Evolutionary conservation across 2,888 invertebrate species (phyloP), one percentile per base, ranked within the genome.

Genomic region (Leptinotarsa haldemani): DNA sequence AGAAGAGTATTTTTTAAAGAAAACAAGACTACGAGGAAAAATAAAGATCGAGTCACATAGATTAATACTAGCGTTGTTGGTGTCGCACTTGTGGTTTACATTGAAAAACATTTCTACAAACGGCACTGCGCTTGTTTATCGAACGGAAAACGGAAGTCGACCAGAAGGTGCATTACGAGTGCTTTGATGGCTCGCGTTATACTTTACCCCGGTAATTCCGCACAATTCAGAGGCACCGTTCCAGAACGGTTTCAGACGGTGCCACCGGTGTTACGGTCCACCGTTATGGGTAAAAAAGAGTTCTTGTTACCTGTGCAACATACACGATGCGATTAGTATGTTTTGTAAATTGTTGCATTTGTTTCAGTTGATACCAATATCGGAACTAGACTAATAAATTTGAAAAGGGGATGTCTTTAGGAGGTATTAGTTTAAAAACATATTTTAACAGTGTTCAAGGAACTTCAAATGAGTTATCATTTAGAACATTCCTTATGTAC

Each of bases 181-280:
- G 61, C 61, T 40, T 61, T 16, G 20, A 61, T 61, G 58, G 18
- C 58, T 25, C 15, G 56, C 22, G 56, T 56, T 56, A 52, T 56
- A 22, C 15, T 20, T 58, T 22, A 40, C n/a, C 61, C 61, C 40
- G 40, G 30, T 61, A 61, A 61, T 61, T 61, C 61, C n/a, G 61
- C 61, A 40, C 61, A 30, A 61, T 61, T 61, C 30, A 30, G n/a
- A 61, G 7, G 3, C 61, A 30, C 16, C 61, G 61, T 61, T 61
- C 61, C 61, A 61, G 61, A 61, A 61, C 61, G 61, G 40, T 5
- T 40, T 9, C 16, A 61, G 61, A 30, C 40, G n/a, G 25, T 61
- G 61, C 61, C n/a, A 61, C 61, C 61, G 61, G 61, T 61, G 40
- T 61, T 61, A 61, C 61, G 61, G 61, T 61, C 61, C 61, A 30